Evolutionary conservation across 1,140 invertebrate species (phyloP), one percentile per base, ranked within the genome.

Genomic region (Pomacea maculata): DNA sequence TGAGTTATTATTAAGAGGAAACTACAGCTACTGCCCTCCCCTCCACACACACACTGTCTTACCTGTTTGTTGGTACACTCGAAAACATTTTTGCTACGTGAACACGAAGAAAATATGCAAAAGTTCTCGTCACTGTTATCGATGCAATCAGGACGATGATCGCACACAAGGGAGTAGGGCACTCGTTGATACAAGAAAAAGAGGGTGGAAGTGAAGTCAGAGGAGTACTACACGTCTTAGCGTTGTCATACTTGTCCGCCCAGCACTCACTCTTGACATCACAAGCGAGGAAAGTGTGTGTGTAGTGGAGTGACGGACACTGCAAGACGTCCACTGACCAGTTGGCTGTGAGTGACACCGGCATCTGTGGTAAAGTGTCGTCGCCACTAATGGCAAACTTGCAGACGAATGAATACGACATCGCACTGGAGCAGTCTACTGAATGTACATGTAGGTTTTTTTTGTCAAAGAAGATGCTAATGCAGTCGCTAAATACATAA

Each of bases 141-240:
- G 8, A 6, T 63, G 64, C 82, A 83, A 25, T 79, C 73, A 17
- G 15, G 21, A 17, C 75, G 19, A 55, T 78, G 72, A 55, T 83
- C 78, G 68, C 82, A 83, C 64, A 83, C 78, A 34, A 78, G 61
- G 5, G 75, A 57, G 64, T 78, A 78, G 17, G 76, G 57, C 76
- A 82, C 54, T 57, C 73, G 54, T 75, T 25, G 12, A 4, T 61
- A 52, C 73, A 75, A 55, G 73, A 57, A n/a, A 78, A 78, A 14
- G 55, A 61, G 0, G 75, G 75, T 8, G 75, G 75, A 68, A 78
- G 64, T 68, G 75, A 52, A 65, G 75, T 68, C 75, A 78, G 9
- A 15, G 75, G 34, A n/a, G 64, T 29, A 4, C 2, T 12, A n/a
- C 75, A 78, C 0, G 25, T 15, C 1, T 25, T 21, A 19, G 61